Percentiles rank a stretch among this genome's conserved stretches.
Evolutionary conservation across 2,888 invertebrate genomes (phyloP).

Genomic region (Drepanosiphum platanoidis): DNA sequence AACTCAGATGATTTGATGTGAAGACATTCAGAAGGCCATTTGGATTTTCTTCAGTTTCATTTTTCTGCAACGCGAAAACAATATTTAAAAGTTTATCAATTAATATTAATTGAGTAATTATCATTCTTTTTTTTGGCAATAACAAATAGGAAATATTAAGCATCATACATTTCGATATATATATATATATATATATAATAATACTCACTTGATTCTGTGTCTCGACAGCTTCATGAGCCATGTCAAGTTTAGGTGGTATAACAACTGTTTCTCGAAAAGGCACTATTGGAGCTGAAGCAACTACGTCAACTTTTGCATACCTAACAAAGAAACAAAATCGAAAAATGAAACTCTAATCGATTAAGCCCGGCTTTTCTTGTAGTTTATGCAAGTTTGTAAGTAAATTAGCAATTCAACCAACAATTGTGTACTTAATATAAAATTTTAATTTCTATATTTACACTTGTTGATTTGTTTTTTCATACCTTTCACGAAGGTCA

Average conservation of each 20-base stretch:
- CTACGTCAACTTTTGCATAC: constrained; percentile 87
- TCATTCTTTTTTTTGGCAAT: neutral
- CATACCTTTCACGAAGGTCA: constrained; percentile 77
- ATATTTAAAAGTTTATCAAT: neutral
- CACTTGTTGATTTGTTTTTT: constrained; percentile 94
- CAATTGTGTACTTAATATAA: constrained; percentile 94
- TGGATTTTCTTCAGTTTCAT: constrained; percentile 46
- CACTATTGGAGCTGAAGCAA: constrained; percentile 94
- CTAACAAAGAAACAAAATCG: constrained; percentile 80
- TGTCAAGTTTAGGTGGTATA: constrained; percentile 80
- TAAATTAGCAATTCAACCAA: too few species aligned
- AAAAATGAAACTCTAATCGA: constrained; percentile 77
- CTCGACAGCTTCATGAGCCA: constrained; percentile 79
- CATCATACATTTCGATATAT: neutral
- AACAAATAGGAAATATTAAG: neutral
- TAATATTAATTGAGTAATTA: neutral
- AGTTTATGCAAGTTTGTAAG: too few species aligned
- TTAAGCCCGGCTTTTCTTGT: too few species aligned
- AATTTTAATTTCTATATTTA: constrained; percentile 93
- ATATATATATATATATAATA: too few species aligned
- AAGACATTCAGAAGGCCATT: constrained; percentile 69
- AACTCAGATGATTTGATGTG: constrained; percentile 79
- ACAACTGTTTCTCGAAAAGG: constrained; percentile 95
- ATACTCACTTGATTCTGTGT: constrained; percentile 51
- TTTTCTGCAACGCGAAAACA: constrained; percentile 23